Evolutionary conservation across 2,888 invertebrate genomes (phyloP), one percentile per base, ranked within the genome.

Genomic region (Mechanitis messenoides): DNA sequence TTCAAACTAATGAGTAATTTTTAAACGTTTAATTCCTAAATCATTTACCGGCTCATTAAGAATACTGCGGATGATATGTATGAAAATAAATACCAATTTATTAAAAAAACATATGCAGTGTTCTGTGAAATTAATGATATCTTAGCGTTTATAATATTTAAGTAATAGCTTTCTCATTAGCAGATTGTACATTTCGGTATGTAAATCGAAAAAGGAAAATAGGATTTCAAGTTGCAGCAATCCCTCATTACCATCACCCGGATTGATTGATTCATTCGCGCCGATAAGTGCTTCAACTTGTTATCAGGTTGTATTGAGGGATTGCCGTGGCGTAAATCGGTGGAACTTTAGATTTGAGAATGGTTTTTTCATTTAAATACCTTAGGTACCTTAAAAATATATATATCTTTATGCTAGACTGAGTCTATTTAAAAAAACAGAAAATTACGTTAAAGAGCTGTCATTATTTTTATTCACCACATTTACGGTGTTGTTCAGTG

Each of bases 281-380:
- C 76, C 81, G 81, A 78, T 81, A 81, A 83, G 82, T 80, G 81
- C 75, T 77, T 78, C 76, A 76, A 77, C 78, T 77, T 77, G 80
- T 82, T 82, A 82, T 82, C 82, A 80, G 75, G 73, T 33, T 61
- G 65, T 67, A 68, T 62, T 68, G 68, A 60, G 59, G 65, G 55
- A 61, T 66, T 66, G 61, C 61, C 45, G 55, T 58, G 59, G 57
- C 45, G 61, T 63, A 20, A 60, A 58, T 60, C 45, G 54, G 59
- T 57, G 54, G 42, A 53, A 53, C 33, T 35, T 59, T 46, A 33
- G n/a, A 42, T 55, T 45, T 2, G 9, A 45, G 31, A 33, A 50
- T 50, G 42, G 9, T 9, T 3, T 33, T 50, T 53, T 31, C 6
- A 31, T 35, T n/a, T 33, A 45, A 2, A 12, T 20, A 33, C 28